Evolutionary conservation across 2,888 invertebrate species (phyloP).

Genomic region (Brenthis hecate): DNA sequence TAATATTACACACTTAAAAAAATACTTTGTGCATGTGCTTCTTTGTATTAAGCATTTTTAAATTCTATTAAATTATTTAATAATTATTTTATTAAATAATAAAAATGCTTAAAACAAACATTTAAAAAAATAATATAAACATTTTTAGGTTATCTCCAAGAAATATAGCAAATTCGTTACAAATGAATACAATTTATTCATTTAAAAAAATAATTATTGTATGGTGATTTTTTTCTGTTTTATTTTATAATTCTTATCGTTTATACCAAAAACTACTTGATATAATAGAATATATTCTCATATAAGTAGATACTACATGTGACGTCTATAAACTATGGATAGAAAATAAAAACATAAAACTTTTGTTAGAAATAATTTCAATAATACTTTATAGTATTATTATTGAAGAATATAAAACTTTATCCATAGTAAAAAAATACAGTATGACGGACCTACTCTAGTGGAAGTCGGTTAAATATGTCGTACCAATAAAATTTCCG

Average conservation of each 20-base stretch:
- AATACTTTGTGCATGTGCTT: neutral
- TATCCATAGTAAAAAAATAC: neutral
- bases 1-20: neutral
- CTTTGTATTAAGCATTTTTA: neutral
- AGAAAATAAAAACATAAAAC: slow-evolving; percentile 5
- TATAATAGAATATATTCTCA: slow-evolving; percentile 1
- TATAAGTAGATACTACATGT: neutral
- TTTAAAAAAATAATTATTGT: neutral
- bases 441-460: slow-evolving; percentile 13
- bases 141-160: neutral
- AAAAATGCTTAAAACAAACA: too few relatives aligned
- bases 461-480: slow-evolving; percentile 27
- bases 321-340: slow-evolving; percentile 6
- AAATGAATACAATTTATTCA: neutral
- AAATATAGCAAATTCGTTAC: neutral
- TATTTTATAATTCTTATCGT: slow-evolving; percentile 13
- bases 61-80: too few relatives aligned
- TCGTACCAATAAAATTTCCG: slow-evolving; percentile 25
- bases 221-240: slow-evolving; percentile 9
- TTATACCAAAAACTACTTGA: slow-evolving; percentile 19
- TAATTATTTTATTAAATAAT: too few relatives aligned
- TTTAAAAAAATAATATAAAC: too few relatives aligned
- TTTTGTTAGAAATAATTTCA: too few relatives aligned
- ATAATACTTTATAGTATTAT: slow-evolving; percentile 1
- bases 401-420: neutral